Evolutionary conservation across 37 sponge, comb jelly and placozoan genomes (phyloP).

Genomic region (Corticium candelabrum): DNA sequence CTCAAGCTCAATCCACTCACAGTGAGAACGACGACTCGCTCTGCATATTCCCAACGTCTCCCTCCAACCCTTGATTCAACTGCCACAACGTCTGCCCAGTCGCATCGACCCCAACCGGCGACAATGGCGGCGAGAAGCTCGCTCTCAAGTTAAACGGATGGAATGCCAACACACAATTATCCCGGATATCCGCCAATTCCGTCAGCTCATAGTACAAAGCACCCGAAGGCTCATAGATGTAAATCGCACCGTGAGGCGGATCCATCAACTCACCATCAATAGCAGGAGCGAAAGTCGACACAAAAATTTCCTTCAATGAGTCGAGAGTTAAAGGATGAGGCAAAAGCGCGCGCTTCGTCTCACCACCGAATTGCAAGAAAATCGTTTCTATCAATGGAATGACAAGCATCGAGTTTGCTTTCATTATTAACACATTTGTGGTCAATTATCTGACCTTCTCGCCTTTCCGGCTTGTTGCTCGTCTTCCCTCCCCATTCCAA

Average conservation of each 20-base stretch:
- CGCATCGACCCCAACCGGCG: not conserved
- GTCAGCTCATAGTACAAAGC: conserved; percentile 22
- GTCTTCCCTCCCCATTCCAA: not conserved
- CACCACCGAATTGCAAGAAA: conserved; percentile 40
- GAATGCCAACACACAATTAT: not conserved
- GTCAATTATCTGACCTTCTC: not conserved
- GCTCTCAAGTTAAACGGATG: not conserved
- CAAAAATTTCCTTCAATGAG: conserved; percentile 53
- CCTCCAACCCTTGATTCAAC: too few species aligned
- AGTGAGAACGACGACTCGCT: too few species aligned
- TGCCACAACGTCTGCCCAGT: too few species aligned
- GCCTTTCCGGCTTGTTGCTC: not conserved
- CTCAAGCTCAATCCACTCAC: too few species aligned
- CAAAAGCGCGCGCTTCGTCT: conserved; percentile 44
- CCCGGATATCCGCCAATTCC: conserved; percentile 5
- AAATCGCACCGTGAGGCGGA: conserved; percentile 17
- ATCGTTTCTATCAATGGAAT: conserved; percentile 31
- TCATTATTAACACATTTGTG: not conserved
- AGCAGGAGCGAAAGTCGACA: conserved; percentile 38
- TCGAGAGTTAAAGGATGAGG: conserved; percentile 63
- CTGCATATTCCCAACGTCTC: too few species aligned
- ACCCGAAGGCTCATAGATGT: conserved; percentile 25
- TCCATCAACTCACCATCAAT: not conserved
- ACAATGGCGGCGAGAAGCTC: not conserved
- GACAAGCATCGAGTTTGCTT: too few species aligned